These are phyloP conservation scores for Dynastes grantii DNA, from an alignment of 2,888 invertebrate species.

Conservation along the genomic window DNA sequence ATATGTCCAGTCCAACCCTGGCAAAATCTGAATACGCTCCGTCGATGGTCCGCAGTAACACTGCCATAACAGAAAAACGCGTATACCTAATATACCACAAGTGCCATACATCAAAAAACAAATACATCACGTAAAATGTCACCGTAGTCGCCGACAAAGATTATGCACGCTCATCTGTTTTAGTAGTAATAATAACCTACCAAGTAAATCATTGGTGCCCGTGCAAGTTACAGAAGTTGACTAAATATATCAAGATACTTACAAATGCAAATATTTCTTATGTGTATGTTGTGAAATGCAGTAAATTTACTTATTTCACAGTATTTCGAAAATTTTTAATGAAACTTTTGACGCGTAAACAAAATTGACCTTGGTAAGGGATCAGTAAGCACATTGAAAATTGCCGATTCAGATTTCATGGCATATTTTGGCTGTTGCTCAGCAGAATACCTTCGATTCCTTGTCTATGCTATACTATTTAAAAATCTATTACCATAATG, in stretches of 20 bases:
- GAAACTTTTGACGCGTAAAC: no score
- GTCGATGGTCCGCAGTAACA: neutral
- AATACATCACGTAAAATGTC: constrained; percentile 26
- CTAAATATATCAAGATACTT: constrained; percentile 4
- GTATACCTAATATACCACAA: constrained; percentile 4
- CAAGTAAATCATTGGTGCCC: constrained; percentile 7
- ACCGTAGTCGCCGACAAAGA: constrained; percentile 25
- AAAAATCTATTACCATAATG: no score
- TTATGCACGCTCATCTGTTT: constrained; percentile 13
- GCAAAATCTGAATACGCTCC: neutral
- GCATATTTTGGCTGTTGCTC: no score
- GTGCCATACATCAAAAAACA: constrained; percentile 12
- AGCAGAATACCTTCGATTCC: no score
- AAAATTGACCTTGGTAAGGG: no score
- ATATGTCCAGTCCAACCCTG: constrained; percentile 4
- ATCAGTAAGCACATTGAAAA: no score
- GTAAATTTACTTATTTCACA: no score
- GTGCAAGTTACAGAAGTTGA: constrained; percentile 11
- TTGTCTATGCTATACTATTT: no score
- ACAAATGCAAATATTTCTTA: neutral
- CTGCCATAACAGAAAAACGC: neutral
- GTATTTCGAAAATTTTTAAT: no score
- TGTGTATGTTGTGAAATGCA: neutral
- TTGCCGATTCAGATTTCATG: no score
- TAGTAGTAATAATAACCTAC: constrained; percentile 13